Evolutionary conservation across 2,113 vertebrate species (phyloP).

Genomic region (Procavia capensis): DNA sequence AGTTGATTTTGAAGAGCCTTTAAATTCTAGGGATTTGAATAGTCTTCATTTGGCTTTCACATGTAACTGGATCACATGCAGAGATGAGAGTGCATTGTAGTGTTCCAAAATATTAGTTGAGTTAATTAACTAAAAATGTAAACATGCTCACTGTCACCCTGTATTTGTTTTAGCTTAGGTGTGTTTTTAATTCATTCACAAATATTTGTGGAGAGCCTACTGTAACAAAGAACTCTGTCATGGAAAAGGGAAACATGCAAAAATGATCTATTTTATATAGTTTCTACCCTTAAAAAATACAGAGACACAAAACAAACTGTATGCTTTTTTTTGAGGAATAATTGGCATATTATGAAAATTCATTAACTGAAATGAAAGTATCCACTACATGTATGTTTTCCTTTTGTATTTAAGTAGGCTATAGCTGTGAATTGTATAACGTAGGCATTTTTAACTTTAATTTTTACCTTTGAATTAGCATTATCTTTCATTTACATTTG

Average conservation of each 20-base stretch:
- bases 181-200: slow-evolving; percentile 34
- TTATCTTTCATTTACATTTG: slow-evolving; percentile 39
- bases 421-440: not conserved
- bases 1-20: not conserved
- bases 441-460: slow-evolving; percentile 45
- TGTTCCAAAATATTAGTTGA: not conserved
- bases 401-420: not conserved
- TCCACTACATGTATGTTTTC: not conserved
- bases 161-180: not conserved
- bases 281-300: slow-evolving; percentile 7
- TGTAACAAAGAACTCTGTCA: not conserved
- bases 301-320: not conserved
- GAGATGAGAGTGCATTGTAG: not conserved
- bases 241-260: not conserved
- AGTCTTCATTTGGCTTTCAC: slow-evolving; percentile 21
- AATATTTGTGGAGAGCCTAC: not conserved
- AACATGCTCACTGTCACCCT: not conserved
- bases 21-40: slow-evolving; percentile 4
- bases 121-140: slow-evolving; percentile 16
- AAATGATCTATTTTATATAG: not conserved
- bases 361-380: not conserved
- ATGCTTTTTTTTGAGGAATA: not conserved
- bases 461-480: slow-evolving; percentile 41
- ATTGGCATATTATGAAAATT: not conserved
- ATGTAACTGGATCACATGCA: not conserved